Evolutionary conservation across 2,888 invertebrate genomes (phyloP), one percentile per base, ranked within the genome.

Genomic region (Ophraella communa): DNA sequence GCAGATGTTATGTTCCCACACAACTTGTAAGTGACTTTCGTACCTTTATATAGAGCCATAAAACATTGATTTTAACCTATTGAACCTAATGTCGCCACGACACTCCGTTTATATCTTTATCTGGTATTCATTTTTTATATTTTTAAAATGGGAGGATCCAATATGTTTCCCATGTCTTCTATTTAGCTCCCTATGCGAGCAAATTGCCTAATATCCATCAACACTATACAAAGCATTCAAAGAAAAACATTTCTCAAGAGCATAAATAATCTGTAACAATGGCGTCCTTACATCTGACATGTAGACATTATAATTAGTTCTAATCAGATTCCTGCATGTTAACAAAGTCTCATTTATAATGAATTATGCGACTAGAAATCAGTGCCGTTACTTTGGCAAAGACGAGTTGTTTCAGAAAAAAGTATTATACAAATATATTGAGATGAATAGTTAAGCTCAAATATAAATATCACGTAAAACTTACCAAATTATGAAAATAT

Each of bases 251-350:
- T n/a, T n/a, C 21, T 57, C 47, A 14, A 57, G 57, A 52, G 52
- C 60, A 60, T 60, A 60, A 60, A 60, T 60, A 60, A 60, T 52
- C 42, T 44, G 20, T 30, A 53, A 60, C 60, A 60, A 60, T 44
- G 44, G 24, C 35, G 10, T 24, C 24, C 60, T 60, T 27, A 52
- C 60, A 60, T 60, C 60, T 60, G 60, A 60, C 53, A 42, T 52
- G 52, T 52, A 42, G 52, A 60, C 53, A 42, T 60, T 60, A 60
- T 60, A 60, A 60, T 60, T 60, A 52, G 52, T 52, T 52, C 60
- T 60, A 60, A 60, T 60, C 60, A 60, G 52, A 53, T 60, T 60
- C 42, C 27, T 52, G 21, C 27, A 60, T 60, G 60, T 52, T 60
- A 30, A 60, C 60, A 60, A 52, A 27, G 18, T 23, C 59, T 51